Evolutionary conservation across 2,113 vertebrate genomes (phyloP), one percentile per base, ranked within the genome.

Genomic region (Noturus placidus): DNA sequence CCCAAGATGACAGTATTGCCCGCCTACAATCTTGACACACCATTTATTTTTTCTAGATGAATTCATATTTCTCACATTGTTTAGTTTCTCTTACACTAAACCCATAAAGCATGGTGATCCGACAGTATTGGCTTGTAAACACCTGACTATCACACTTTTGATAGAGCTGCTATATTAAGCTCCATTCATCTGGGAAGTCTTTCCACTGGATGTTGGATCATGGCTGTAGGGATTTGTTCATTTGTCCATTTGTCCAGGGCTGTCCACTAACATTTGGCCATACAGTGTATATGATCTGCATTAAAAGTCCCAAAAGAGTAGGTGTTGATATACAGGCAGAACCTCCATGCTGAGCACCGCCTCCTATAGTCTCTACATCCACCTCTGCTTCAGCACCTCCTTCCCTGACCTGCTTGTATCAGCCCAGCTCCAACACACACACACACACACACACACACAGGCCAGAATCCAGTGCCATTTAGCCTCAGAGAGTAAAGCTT

Each of bases 311-410:
- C 22, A 11, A 54, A n/a, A 54, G 74, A 50, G 42, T 52, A 11
- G 17, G 61, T 86, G 85, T 69, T 80, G 76, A 79, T 70, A 61
- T 38, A 50, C 38, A 30, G 30, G 52, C 33, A 65, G 65, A 30
- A 57, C 22, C 61, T 67, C 14, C 74, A 86, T 54, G 33, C 63
- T 81, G 46, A 86, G 11, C 50, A 38, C 76, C 67, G 46, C 3
- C 74, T 63, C 22, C 38, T 50, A 11, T 9, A 61, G 54, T 69
- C 70, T 63, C 79, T 38, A 22, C 33, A 50, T 52, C 25, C 76
- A 52, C 42, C 20, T 78, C 72, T 76, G 42, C 42, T 76, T 27
- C 22, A 76, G 42, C 38, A 46, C 72, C 38, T 25, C 19, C 27
- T 46, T 33, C 50, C 15, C 52, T 20, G 76, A n/a, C 46, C 42